A percentile compares a stretch with the other conserved stretches of the same genome.
Conservation (phyloP, 2,888 invertebrate genomes). For the Thumatha senex region DNA sequence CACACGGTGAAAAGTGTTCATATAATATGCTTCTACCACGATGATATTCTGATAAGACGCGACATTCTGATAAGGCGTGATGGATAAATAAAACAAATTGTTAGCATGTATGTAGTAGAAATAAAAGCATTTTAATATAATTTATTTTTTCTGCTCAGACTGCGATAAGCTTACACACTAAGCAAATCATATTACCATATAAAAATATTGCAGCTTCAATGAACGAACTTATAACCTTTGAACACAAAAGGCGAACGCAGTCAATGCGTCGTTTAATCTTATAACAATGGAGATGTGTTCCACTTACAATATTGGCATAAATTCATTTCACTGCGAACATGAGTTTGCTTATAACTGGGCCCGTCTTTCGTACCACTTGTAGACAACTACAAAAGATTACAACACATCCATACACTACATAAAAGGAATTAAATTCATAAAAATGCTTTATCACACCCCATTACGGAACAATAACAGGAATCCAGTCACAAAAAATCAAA, state of each 20-base stretch:
- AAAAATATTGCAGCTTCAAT: too few species aligned
- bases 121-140: too few species aligned
- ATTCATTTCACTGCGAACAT: conserved; percentile 2
- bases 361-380: background rate
- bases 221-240: conserved; percentile 5
- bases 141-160: too few species aligned
- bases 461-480: conserved; percentile 59
- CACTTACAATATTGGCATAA: conserved; percentile 6
- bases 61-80: too few species aligned
- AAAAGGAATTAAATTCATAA: conserved; percentile 48
- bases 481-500: conserved; percentile 43
- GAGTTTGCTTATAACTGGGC: background rate
- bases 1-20: too few species aligned
- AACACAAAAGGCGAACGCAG: conserved; percentile 2
- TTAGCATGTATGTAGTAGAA: too few species aligned
- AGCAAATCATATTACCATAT: too few species aligned
- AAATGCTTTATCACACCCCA: conserved; percentile 63
- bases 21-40: too few species aligned
- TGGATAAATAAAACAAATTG: too few species aligned
- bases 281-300: conserved; percentile 6
- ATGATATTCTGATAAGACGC: too few species aligned
- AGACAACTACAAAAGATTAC: conserved; percentile 22
- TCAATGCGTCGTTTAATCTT: conserved; percentile 7
- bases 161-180: background rate
- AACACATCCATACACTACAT: conserved; percentile 30